Conservation (phyloP, 1,140 invertebrate genomes). For the Apis mellifera region DNA sequence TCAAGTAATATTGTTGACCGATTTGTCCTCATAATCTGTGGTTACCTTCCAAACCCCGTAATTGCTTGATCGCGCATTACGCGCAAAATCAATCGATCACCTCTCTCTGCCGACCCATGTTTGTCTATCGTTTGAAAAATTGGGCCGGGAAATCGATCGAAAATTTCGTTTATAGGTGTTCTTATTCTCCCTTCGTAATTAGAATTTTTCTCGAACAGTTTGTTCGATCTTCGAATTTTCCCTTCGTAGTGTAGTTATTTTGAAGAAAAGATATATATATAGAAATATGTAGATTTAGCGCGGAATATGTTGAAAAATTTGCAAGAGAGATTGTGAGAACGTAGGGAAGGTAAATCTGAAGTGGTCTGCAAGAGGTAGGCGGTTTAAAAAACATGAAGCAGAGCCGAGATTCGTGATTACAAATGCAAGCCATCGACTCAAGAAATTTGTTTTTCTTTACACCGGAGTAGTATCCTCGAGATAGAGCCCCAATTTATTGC, state of each 20-base stretch:
- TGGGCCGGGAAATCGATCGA: too few relatives aligned
- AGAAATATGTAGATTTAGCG: too few relatives aligned
- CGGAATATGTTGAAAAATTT: neutral
- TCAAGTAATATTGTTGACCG: conserved; percentile 26
- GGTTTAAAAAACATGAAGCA: neutral
- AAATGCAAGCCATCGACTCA: conserved; percentile 15
- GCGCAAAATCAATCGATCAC: conserved; percentile 1
- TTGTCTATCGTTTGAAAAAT: neutral
- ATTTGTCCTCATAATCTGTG: conserved; percentile 35
- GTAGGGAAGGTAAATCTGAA: neutral
- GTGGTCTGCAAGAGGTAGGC: too few relatives aligned
- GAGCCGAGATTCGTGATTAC: neutral
- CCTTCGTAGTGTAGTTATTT: too few relatives aligned
- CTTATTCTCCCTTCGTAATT: too few relatives aligned
- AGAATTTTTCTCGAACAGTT: too few relatives aligned
- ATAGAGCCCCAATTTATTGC: conserved; percentile 21
- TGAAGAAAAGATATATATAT: too few relatives aligned
- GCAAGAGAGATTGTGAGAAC: too few relatives aligned
- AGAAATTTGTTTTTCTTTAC: conserved; percentile 26
- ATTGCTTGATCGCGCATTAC: conserved; percentile 19
- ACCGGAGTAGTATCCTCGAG: conserved; percentile 2
- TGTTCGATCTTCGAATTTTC: too few relatives aligned
- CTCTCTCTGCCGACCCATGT: neutral
- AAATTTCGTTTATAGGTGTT: too few relatives aligned
- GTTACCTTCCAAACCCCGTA: neutral